Conservation (phyloP, 2,797 vertebrate species). For the Lateolabrax maculatus region DNA sequence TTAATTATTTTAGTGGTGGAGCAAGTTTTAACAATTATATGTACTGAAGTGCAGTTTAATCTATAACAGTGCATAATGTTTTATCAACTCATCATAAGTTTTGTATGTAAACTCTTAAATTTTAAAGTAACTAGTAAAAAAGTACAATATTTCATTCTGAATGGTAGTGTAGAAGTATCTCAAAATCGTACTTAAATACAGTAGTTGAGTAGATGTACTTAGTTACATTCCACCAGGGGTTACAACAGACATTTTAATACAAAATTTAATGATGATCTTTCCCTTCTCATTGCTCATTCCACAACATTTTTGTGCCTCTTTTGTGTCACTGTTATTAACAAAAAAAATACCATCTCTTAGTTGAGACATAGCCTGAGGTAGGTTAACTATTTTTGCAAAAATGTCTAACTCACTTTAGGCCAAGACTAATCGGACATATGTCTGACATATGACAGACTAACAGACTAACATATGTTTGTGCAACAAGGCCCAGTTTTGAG, state of each 20-base stretch:
- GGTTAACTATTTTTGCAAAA: neutral
- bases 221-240: neutral
- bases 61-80: neutral
- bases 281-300: neutral
- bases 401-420: neutral
- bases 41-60: neutral
- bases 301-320: neutral
- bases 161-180: neutral
- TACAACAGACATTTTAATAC: neutral
- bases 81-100: neutral
- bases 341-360: neutral
- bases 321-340: neutral
- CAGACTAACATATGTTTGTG: constrained; percentile 21
- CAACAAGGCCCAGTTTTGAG: constrained; percentile 1
- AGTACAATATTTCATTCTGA: neutral
- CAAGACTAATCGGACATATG: neutral
- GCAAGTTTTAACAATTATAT: neutral
- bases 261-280: neutral
- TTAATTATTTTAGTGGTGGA: neutral
- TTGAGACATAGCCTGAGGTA: no score
- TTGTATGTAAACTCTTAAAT: neutral
- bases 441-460: neutral
- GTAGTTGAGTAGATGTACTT: neutral
- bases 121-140: neutral
- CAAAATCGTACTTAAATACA: neutral